phyloP scores from a whole-genome alignment of 2,888 invertebrate genomes.

The Miltochrista miniata region DNA sequence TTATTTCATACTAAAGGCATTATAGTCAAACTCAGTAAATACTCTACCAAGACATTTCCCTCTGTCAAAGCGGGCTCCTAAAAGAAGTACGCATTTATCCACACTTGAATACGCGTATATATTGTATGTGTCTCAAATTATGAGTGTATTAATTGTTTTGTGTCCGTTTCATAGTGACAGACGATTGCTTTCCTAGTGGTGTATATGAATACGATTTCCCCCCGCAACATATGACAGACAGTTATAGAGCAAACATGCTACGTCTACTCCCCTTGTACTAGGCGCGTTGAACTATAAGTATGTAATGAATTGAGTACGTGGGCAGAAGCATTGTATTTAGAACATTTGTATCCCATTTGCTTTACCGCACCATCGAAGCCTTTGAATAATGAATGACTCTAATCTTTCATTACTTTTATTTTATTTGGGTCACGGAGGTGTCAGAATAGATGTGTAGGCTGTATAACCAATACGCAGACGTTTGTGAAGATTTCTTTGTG shows the following conservation, averaged over 20 bases:
- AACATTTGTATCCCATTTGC: constrained; percentile 3
- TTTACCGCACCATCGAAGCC: not conserved
- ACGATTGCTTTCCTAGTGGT: too few relatives aligned
- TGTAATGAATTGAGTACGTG: not conserved
- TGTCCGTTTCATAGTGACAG: too few relatives aligned
- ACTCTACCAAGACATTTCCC: too few relatives aligned
- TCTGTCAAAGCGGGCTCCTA: too few relatives aligned
- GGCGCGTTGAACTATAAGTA: not conserved
- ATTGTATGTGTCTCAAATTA: too few relatives aligned
- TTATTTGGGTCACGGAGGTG: constrained; percentile 1
- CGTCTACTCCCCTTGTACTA: not conserved
- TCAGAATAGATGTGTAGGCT: not conserved
- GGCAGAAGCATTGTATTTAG: constrained; percentile 7
- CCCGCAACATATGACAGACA: too few relatives aligned
- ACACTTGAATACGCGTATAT: too few relatives aligned
- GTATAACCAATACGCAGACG: not conserved
- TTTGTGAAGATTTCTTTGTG: not conserved
- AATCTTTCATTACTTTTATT: constrained; percentile 5
- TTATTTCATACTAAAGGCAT: too few relatives aligned
- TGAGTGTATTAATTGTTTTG: too few relatives aligned
- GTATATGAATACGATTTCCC: too few relatives aligned
- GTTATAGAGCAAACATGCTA: too few relatives aligned
- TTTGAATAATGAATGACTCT: constrained; percentile 9
- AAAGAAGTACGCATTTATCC: too few relatives aligned
- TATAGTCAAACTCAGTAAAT: constrained; percentile 3